Evolutionary conservation across 2,888 invertebrate genomes (phyloP).

Genomic region (Lottia scabra): DNA sequence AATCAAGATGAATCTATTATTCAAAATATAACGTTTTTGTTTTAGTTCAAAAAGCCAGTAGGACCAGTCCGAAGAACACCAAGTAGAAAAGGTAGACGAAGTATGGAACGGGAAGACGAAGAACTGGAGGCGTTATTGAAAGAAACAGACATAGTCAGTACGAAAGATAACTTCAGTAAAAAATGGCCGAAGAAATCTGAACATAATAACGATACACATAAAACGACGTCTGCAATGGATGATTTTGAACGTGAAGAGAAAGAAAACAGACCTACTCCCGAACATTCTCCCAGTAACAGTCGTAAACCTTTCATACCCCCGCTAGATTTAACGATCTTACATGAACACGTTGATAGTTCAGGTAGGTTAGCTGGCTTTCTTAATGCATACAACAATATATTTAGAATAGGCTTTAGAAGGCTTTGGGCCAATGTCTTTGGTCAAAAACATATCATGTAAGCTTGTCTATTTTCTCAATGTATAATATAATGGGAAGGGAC

Average conservation of each 20-base stretch:
- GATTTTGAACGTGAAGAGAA: constrained; percentile 12
- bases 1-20: no score
- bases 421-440: no score
- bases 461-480: no score
- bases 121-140: constrained; percentile 21
- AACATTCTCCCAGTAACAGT: constrained; percentile 72
- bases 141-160: constrained; percentile 21
- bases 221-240: constrained; percentile 2
- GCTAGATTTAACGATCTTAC: constrained; percentile 74
- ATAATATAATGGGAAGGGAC: no score
- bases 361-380: constrained; percentile 50
- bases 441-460: no score
- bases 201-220: constrained; percentile 3
- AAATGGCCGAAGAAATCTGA: constrained; percentile 17
- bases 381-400: no score
- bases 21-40: neutral
- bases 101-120: constrained; percentile 30
- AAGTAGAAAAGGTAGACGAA: constrained; percentile 40
- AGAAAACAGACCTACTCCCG: constrained; percentile 32
- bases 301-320: constrained; percentile 68
- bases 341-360: constrained; percentile 74
- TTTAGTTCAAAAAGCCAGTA: constrained; percentile 54
- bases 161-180: constrained; percentile 11
- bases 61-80: constrained; percentile 61
- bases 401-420: no score